Percentiles rank a stretch among this genome's conserved stretches.
These are phyloP conservation scores for Drosophila sp. DNA, from an alignment of 1,140 invertebrate genomes.

Conservation along the genomic window DNA sequence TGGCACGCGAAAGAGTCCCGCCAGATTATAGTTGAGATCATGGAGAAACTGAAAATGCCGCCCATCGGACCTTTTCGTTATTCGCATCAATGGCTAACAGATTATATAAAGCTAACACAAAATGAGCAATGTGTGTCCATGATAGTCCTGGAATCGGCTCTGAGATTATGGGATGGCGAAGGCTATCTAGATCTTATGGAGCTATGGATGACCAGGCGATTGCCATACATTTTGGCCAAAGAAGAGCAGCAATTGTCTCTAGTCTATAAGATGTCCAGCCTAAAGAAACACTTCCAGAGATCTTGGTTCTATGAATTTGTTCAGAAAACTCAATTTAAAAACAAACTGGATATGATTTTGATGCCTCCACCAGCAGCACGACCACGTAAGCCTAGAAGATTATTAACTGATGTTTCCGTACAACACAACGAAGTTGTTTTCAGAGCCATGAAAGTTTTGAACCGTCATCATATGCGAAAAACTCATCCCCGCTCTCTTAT, in stretches of 20 bases:
- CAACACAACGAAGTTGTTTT: too few species aligned
- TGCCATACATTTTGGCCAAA: conserved; percentile 17
- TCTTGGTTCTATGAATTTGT: conserved; percentile 55
- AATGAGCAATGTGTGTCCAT: conserved; percentile 29
- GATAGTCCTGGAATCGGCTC: conserved; percentile 43
- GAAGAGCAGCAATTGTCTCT: conserved; percentile 10
- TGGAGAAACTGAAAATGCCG: conserved; percentile 58
- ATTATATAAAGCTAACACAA: conserved; percentile 45
- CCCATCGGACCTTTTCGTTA: not conserved
- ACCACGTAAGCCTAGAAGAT: not conserved
- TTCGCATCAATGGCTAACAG: conserved; percentile 51
- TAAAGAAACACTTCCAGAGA: conserved; percentile 24
- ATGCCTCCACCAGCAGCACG: not conserved
- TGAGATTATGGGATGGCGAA: conserved; percentile 23
- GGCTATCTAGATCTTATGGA: conserved; percentile 55
- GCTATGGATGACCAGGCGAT: conserved; percentile 40
- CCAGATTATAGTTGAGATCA: conserved; percentile 28
- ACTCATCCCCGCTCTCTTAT: too few species aligned
- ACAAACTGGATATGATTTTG: not conserved
- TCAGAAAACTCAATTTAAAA: not conserved
- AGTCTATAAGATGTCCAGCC: conserved; percentile 31
- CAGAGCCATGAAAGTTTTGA: too few species aligned
- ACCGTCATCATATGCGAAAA: too few species aligned
- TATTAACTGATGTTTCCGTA: too few species aligned
- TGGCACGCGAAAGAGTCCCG: conserved; percentile 82